These are phyloP conservation scores for Myotis pilosus DNA, from an alignment of 2,797 vertebrate species.

Conservation along the genomic window DNA sequence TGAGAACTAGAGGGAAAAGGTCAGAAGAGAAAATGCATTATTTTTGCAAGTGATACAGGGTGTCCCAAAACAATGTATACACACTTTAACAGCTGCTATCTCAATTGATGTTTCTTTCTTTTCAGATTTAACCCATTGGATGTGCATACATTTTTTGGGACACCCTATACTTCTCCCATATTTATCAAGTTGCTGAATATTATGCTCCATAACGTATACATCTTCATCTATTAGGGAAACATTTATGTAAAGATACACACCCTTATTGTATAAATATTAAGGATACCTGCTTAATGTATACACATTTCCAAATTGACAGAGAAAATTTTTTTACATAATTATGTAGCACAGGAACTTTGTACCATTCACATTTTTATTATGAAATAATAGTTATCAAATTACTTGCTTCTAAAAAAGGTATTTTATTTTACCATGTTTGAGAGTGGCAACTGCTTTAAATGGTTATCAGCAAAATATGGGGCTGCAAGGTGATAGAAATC, in stretches of 20 bases:
- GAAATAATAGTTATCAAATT: slow-evolving; percentile 3
- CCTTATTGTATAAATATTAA: slow-evolving; percentile 43
- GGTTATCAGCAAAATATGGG: background rate
- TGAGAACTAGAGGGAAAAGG: slow-evolving; percentile 2
- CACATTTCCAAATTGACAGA: background rate
- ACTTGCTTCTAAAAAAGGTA: background rate
- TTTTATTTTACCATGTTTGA: background rate
- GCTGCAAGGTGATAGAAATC: background rate
- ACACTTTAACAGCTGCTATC: background rate
- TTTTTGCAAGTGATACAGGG: background rate
- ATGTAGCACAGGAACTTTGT: background rate
- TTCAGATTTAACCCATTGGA: background rate
- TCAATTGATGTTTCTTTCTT: background rate
- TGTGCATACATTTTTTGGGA: background rate
- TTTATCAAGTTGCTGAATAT: slow-evolving; percentile 27
- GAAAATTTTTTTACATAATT: background rate
- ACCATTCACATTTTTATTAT: slow-evolving; percentile 3
- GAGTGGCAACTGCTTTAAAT: background rate
- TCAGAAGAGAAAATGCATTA: background rate
- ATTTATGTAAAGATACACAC: background rate
- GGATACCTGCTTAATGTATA: background rate
- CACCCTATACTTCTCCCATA: background rate
- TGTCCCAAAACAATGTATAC: background rate
- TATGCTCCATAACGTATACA: slow-evolving; percentile 19
- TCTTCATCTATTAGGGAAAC: background rate